A percentile compares a stretch with the other conserved stretches of the same genome.
Evolutionary conservation across 2,888 invertebrate genomes (phyloP).

Genomic region (Andrena bicolor): DNA sequence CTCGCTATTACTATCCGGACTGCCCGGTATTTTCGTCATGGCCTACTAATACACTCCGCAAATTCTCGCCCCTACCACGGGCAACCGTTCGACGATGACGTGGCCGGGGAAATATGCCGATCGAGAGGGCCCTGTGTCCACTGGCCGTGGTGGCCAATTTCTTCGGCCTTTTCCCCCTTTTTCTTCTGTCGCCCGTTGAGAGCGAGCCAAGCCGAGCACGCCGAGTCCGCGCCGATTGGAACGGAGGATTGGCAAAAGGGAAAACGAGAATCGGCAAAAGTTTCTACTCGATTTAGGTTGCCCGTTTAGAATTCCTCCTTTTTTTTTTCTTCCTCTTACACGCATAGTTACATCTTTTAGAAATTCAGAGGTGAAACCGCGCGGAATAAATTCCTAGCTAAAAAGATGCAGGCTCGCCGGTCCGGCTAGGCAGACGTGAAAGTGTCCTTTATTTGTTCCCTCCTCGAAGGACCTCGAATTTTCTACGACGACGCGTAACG

Average conservation of each 20-base stretch:
- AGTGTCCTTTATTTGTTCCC: slow-evolving; percentile 8
- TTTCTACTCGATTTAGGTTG: slow-evolving; percentile 9
- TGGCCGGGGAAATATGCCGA: slow-evolving; percentile 69
- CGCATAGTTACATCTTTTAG: slow-evolving; percentile 14
- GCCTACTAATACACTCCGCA: slow-evolving; percentile 75
- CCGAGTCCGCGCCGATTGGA: background rate
- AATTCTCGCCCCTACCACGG: slow-evolving; percentile 65
- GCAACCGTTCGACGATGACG: slow-evolving; percentile 55
- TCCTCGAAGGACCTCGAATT: slow-evolving; percentile 20
- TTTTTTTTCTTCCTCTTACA: background rate
- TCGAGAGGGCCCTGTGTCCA: slow-evolving; percentile 49
- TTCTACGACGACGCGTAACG: slow-evolving; percentile 32
- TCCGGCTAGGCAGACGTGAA: slow-evolving; percentile 11
- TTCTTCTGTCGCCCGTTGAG: slow-evolving; percentile 40
- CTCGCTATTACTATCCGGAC: slow-evolving; percentile 69
- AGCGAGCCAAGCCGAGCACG: slow-evolving; percentile 34
- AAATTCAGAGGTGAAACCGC: slow-evolving; percentile 18
- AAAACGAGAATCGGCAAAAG: background rate
- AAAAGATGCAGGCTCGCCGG: background rate
- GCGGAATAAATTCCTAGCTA: background rate
- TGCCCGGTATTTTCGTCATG: slow-evolving; percentile 76
- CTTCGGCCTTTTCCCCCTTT: slow-evolving; percentile 12
- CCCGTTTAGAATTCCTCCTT: background rate
- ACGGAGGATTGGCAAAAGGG: background rate
- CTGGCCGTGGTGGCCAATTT: slow-evolving; percentile 55